Evolutionary conservation across 64 coral and sea anemone genomes (phyloP).

Genomic region (Astreopora myriophthalma): DNA sequence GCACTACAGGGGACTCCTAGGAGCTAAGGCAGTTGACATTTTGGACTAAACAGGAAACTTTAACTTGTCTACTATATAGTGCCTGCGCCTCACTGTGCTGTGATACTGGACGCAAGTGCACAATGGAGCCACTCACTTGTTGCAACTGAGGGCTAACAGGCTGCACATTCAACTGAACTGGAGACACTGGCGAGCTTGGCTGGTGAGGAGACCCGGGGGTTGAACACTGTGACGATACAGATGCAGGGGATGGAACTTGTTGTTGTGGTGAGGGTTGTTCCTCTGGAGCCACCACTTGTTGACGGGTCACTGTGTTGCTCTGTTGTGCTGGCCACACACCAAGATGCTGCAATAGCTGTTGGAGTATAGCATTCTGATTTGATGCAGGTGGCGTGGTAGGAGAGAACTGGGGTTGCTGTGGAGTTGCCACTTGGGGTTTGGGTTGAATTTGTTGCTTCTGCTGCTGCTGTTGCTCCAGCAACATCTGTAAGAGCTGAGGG

Average conservation of each 20-base stretch:
- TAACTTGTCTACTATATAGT: too few species aligned
- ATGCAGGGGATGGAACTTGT: constrained; percentile 43
- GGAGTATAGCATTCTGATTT: constrained; percentile 59
- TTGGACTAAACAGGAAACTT: too few species aligned
- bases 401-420: constrained; percentile 57
- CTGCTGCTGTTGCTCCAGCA: constrained; percentile 37
- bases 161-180: background rate
- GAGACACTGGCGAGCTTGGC: constrained; percentile 51
- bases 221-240: constrained; percentile 59
- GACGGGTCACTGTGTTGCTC: background rate
- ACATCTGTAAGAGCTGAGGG: constrained; percentile 51
- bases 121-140: background rate
- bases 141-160: constrained; percentile 1
- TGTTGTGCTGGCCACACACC: background rate
- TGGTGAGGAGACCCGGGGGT: constrained; percentile 81
- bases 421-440: constrained; percentile 42
- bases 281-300: background rate
- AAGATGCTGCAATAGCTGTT: constrained; percentile 56
- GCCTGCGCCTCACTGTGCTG: too few species aligned
- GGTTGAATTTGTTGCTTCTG: constrained; percentile 18
- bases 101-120: too few species aligned
- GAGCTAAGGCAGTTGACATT: too few species aligned
- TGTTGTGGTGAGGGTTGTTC: constrained; percentile 55
- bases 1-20: too few species aligned
- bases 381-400: constrained; percentile 39